A percentile compares a stretch with the other conserved stretches of the same genome.
These are phyloP conservation scores for Orgyia antiqua DNA, from an alignment of 2,888 invertebrate genomes.

Conservation along the genomic window DNA sequence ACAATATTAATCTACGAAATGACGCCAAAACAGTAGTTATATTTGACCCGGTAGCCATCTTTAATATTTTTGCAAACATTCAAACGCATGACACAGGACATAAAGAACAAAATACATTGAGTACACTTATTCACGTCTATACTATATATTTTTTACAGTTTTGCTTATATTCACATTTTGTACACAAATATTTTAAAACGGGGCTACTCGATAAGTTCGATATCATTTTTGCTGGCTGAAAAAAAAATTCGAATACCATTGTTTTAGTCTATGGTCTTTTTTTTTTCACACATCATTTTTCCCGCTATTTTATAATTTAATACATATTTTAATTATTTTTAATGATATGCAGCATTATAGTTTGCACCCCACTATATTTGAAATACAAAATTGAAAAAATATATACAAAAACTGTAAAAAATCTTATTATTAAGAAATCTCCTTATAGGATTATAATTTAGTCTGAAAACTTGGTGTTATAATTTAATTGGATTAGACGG, in stretches of 20 bases:
- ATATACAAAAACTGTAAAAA: constrained; percentile 47
- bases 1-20: no score
- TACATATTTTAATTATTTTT: no score
- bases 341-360: constrained; percentile 4
- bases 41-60: neutral
- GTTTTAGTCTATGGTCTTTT: no score
- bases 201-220: no score
- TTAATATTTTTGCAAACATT: constrained; percentile 14
- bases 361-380: constrained; percentile 15
- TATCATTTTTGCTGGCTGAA: no score
- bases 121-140: constrained; percentile 42
- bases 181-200: constrained; percentile 26
- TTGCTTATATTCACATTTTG: constrained; percentile 34
- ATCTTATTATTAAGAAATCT: constrained; percentile 45
- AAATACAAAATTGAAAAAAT: constrained; percentile 17
- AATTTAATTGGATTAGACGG: constrained; percentile 48
- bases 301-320: no score
- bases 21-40: no score
- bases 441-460: constrained; percentile 58
- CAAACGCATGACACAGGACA: constrained; percentile 35
- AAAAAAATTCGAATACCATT: no score
- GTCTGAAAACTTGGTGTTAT: constrained; percentile 68
- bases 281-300: no score
- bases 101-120: constrained; percentile 38
- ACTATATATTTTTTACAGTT: constrained; percentile 45